Evolutionary conservation across 2,888 invertebrate species (phyloP).

Genomic region (Paralinhomoeus sp.): DNA sequence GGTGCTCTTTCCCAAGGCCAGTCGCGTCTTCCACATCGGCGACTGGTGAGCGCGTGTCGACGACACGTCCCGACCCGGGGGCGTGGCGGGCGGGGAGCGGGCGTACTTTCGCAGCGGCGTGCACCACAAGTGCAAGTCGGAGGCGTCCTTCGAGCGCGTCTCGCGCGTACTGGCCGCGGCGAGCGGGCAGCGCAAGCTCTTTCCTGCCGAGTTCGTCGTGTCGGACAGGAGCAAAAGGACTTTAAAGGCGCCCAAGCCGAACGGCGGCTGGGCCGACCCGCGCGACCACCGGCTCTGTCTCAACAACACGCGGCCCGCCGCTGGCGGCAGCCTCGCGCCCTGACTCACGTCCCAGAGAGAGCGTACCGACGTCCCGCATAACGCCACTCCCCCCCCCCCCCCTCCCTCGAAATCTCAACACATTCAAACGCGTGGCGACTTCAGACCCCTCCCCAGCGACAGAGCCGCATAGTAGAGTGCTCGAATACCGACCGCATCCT

Average conservation of each 20-base stretch:
- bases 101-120: constrained; percentile 49
- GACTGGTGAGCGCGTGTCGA: constrained; percentile 52
- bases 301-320: constrained; percentile 13
- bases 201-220: constrained; percentile 8
- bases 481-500: too few species aligned
- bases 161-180: constrained; percentile 1
- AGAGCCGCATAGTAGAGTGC: too few species aligned
- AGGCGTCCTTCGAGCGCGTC: constrained; percentile 21
- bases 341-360: too few species aligned
- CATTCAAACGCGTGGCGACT: too few species aligned
- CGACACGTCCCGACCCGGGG: not conserved
- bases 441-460: too few species aligned
- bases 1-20: constrained; percentile 69
- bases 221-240: constrained; percentile 15
- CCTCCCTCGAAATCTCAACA: too few species aligned
- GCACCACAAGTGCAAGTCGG: constrained; percentile 54
- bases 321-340: too few species aligned
- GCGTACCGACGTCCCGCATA: too few species aligned
- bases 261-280: constrained; percentile 93
- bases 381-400: too few species aligned
- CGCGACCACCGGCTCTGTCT: constrained; percentile 56
- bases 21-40: constrained; percentile 89
- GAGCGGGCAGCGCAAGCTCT: constrained; percentile 6
- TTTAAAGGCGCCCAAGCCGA: constrained; percentile 31
- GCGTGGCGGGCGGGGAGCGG: not conserved